Base-by-base conservation (phyloP, 2,888 invertebrate species). In the Pheosia tremula region DNA sequence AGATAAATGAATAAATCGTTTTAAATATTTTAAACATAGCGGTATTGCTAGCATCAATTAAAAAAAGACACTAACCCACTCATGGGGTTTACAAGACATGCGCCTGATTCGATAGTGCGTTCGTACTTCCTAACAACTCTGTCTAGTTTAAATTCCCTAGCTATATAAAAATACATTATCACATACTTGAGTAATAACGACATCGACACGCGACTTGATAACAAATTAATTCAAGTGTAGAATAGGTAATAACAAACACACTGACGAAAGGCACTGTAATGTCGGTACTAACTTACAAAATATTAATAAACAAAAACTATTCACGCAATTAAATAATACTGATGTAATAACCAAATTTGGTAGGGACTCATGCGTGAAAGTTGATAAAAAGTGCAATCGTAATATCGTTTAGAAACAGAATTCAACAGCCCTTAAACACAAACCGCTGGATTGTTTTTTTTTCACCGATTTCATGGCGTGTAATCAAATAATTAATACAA, bases 121-220 rank as follows among this genome's bases (percentile, higher is more conserved):
- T 72, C 74, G 67, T 69, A 64, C 68, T 66, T 73, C 74, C 67
- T 69, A 65, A 71, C 64, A 64, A 60, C 57, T 58, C 64, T 64
- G 60, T 66, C 64, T 64, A 47, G 58, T 60, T 69, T 58, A 60
- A 59, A 36, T 36, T 53, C 7, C 52, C 24, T 13, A 9, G 36
- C 52, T 36, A 0, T 36, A 36, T n/a, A 49, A 3, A 43, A 1
- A 43, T 9, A 43, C 9, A 9, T 8, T 8, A 43, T 9, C 8
- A 43, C 10, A 9, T 9, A 43, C 10, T 43, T 43, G 24, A 24
- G 24, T 24, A 24, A 24, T 24, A 24, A 24, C 24, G 24, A 24
- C 24, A 24, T 24, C 24, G 24, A 24, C 24, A 24, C 24, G 24
- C 24, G 24, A 24, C 24, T 24, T 24, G 24, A 24, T 24, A 24